Base-by-base conservation (phyloP, 2,797 vertebrate species). In the Tachyglossus aculeatus region DNA sequence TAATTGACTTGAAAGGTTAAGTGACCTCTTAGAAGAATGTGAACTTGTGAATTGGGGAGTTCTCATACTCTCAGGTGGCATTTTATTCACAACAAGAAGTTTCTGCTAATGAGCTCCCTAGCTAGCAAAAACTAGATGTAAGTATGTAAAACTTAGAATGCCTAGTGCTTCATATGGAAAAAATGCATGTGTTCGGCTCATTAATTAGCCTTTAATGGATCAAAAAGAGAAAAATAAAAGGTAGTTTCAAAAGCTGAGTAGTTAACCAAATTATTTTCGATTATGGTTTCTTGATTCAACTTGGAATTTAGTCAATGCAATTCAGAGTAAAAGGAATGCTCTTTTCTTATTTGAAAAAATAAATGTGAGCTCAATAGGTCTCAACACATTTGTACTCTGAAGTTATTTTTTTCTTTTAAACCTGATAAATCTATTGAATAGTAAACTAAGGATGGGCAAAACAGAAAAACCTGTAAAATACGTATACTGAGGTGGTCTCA, bases 1-100 rank as follows among this genome's bases (percentile, higher is more conserved):
- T 73, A 80, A 85, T 83, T 85, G 56, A 89, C 70, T 84, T 80
- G 27, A 76, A 87, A 89, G 77, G 71, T 87, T 88, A 85, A 90
- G 81, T 73, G 70, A 91, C 79, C 68, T 89, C 78, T 86, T 86
- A 86, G 71, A 92, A 89, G 82, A 83, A 86, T 85, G 73, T 70
- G 72, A 91, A 88, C 71, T 70, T 84, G 53, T 82, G 85, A 88
- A 86, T 77, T 80, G 71, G 69, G 54, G 67, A 82, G 59, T 78
- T 88, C 68, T 75, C 61, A 47, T 53, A 55, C 57, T 87, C 78
- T 88, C 82, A 77, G 47, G 70, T 82, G 83, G 47, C 70, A 88
- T 80, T 90, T 88, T 84, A 84, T 86, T 86, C 78, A 74, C 67
- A 78, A 75, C 51, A 86, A 85, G 74, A 88, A 90, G 54, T 80